Evolutionary conservation across 1,140 invertebrate genomes (phyloP), one percentile per base, ranked within the genome.

Genomic region (Anadara kagoshimensis): DNA sequence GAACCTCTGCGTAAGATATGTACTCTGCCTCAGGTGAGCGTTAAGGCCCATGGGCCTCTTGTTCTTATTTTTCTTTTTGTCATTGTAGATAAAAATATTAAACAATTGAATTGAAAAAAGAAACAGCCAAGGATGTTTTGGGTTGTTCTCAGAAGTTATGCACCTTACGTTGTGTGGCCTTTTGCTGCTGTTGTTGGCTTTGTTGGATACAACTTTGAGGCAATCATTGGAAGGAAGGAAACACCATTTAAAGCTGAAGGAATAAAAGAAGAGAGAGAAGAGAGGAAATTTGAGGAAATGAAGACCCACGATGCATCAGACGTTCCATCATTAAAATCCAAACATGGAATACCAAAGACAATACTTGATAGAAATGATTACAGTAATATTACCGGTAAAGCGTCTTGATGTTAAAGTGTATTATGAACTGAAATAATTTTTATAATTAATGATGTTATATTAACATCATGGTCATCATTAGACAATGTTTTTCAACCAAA

Each of bases 151-250:
- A 83, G 92, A 63, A 89, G 89, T 10, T 95, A 96, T 90, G 93
- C 93, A 10, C 93, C 94, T 5, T 94, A 93, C 66, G 88, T 96
- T 20, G 94, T 93, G 0, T 86, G 96, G 51, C 96, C 96, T 0
- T 89, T 95, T 71, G 95, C 95, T 16, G 93, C 91, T 12, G 85
- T 95, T 1, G 90, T 97, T 56, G 96, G 95, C 12, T 91, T 94
- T 53, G 90, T 97, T 80, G 96, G 96, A 43, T 97, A 97, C 85
- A 94, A 96, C 79, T 67, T 96, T 66, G 96, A 97, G 90, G 85
- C 91, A 26, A 63, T 91, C 5, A 64, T 85, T 44, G 87, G 87
- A 61, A 93, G 94, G 84, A 94, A 92, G 90, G 93, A 94, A 81
- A 96, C 95, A 49, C 95, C 95, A 8, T 86, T 89, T 69, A 89